Evolutionary conservation across 2,888 invertebrate genomes (phyloP).

Genomic region (Tenthredo notha): DNA sequence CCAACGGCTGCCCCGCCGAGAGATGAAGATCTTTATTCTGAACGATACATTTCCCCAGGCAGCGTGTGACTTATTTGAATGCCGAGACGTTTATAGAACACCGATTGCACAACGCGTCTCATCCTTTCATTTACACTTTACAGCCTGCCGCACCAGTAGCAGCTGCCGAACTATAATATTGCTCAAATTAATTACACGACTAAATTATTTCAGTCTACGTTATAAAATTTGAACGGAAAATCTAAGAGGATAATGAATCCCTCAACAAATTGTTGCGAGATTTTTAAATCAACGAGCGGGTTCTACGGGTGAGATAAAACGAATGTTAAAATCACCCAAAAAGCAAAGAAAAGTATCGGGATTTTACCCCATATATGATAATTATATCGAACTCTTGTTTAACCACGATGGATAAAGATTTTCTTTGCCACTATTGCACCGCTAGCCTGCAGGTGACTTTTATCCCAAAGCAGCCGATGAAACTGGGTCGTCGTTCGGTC

Average conservation of each 20-base stretch:
- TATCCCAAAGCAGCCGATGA: slow-evolving; percentile 37
- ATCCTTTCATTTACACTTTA: slow-evolving; percentile 43
- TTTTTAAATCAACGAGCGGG: background rate
- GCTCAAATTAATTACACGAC: slow-evolving; percentile 25
- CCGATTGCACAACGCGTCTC: slow-evolving; percentile 46
- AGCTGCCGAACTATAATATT: slow-evolving; percentile 16
- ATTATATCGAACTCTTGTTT: slow-evolving; percentile 2
- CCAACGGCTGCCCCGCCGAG: background rate
- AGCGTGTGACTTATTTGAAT: slow-evolving; percentile 46
- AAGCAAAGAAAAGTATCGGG: background rate
- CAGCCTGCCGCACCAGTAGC: background rate
- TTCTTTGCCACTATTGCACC: background rate
- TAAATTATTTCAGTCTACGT: background rate
- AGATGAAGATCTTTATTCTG: slow-evolving; percentile 39
- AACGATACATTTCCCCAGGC: slow-evolving; percentile 32
- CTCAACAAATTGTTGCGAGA: background rate
- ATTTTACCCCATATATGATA: background rate
- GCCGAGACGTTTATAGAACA: slow-evolving; percentile 48
- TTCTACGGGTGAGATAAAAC: background rate
- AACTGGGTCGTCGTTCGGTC: slow-evolving; percentile 43
- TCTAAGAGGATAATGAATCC: background rate
- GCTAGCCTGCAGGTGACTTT: slow-evolving; percentile 25
- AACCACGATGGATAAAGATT: background rate
- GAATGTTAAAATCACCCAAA: background rate
- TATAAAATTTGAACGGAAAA: background rate